phyloP scores from a whole-genome alignment of 2,113 vertebrate genomes.

The Dipodomys ordii region DNA sequence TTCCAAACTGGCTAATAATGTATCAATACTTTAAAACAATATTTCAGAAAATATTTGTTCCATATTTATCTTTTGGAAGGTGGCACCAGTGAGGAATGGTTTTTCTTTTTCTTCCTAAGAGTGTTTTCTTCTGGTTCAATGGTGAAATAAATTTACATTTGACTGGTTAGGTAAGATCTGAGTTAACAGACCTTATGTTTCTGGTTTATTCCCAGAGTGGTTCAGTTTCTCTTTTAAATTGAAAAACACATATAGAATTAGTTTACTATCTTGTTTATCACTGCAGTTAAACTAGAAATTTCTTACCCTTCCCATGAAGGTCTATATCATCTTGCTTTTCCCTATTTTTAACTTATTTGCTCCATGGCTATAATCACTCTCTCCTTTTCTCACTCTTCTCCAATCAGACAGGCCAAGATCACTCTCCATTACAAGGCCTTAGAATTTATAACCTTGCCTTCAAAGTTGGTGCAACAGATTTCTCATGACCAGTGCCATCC shows the following conservation, averaged over 20 bases:
- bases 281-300: not conserved
- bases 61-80: not conserved
- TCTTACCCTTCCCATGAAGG: not conserved
- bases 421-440: not conserved
- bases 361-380: not conserved
- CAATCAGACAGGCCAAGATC: not conserved
- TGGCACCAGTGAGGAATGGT: not conserved
- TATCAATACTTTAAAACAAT: not conserved
- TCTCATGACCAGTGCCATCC: not conserved
- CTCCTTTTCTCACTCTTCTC: not conserved
- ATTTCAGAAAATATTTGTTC: not conserved
- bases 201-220: not conserved
- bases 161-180: not conserved
- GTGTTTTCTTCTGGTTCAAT: not conserved
- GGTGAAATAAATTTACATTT: not conserved
- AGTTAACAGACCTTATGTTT: not conserved
- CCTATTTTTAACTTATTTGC: not conserved
- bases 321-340: not conserved
- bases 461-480: not conserved
- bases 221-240: not conserved
- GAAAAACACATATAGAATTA: not conserved
- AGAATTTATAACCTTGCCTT: not conserved
- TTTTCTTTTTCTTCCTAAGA: not conserved
- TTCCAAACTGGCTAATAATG: not conserved
- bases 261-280: not conserved